Percentiles rank a stretch among this genome's conserved stretches.
phyloP scores from a whole-genome alignment of 2,888 invertebrate species.

The Amblyjoppa fuscipennis region DNA sequence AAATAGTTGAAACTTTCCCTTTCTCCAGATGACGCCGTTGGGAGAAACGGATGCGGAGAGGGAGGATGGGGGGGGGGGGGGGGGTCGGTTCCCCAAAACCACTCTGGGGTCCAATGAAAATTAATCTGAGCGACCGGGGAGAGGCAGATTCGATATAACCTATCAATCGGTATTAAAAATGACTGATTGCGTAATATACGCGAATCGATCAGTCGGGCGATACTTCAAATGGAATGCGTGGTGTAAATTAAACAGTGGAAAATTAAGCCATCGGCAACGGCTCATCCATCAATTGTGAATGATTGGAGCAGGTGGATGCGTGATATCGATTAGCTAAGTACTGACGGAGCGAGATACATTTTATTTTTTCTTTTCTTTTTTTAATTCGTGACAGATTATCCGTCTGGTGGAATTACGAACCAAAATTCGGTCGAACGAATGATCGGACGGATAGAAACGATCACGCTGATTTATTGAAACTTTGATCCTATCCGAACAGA shows the following conservation, averaged over 20 bases:
- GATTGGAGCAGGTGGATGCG: background rate
- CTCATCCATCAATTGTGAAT: conserved; percentile 35
- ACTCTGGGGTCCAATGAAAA: conserved; percentile 34
- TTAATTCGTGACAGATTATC: conserved; percentile 27
- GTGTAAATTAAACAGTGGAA: background rate
- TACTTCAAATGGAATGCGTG: conserved; percentile 25
- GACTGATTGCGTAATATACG: conserved; percentile 33
- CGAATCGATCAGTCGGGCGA: conserved; percentile 23
- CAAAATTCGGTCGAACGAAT: background rate
- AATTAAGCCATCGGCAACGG: background rate
- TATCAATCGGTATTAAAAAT: conserved; percentile 39
- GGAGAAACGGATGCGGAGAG: background rate
- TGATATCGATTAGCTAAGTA: conserved; percentile 6
- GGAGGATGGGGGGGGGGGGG: no score
- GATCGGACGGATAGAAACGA: background rate
- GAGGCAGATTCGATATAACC: conserved; percentile 8
- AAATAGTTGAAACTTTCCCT: conserved; percentile 44
- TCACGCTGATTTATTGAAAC: background rate
- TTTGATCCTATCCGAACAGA: background rate
- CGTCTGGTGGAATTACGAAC: background rate
- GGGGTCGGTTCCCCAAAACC: conserved; percentile 7
- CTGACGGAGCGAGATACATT: conserved; percentile 9
- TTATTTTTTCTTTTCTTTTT: background rate
- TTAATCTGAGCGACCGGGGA: conserved; percentile 19
- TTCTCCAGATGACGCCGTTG: conserved; percentile 36